These are phyloP conservation scores for Melitaea cinxia DNA, from an alignment of 1,140 invertebrate genomes.

Conservation along the genomic window DNA sequence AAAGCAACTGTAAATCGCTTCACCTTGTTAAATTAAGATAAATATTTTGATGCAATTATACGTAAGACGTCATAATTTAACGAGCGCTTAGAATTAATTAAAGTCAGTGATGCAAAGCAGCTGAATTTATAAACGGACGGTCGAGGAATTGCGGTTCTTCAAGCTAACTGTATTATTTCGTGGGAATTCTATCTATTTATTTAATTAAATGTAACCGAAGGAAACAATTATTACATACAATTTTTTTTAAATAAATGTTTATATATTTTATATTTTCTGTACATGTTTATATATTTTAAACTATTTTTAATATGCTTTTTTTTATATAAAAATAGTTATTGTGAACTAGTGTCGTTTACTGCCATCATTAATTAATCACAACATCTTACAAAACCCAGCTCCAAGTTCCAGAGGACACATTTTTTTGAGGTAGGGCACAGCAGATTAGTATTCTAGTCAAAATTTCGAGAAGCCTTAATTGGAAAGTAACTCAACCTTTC, in stretches of 20 bases:
- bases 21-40: background rate
- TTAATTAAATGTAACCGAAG: background rate
- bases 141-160: conserved; percentile 18
- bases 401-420: too few relatives aligned
- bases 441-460: too few relatives aligned
- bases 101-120: conserved; percentile 20
- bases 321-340: too few relatives aligned
- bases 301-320: too few relatives aligned
- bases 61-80: conserved; percentile 17
- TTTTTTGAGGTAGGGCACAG: too few relatives aligned
- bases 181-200: conserved; percentile 5
- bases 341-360: too few relatives aligned
- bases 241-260: background rate
- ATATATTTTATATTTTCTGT: too few relatives aligned
- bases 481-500: too few relatives aligned
- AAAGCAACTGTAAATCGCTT: background rate
- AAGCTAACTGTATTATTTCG: conserved; percentile 13
- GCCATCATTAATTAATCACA: too few relatives aligned
- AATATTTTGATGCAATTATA: conserved; percentile 8
- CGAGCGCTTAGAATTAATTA: conserved; percentile 24
- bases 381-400: too few relatives aligned
- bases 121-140: conserved; percentile 13
- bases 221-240: background rate
- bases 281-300: too few relatives aligned
- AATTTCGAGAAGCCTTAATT: too few relatives aligned